phyloP scores from a whole-genome alignment of 2,113 vertebrate species.

The Benitochromis conjunctus region DNA sequence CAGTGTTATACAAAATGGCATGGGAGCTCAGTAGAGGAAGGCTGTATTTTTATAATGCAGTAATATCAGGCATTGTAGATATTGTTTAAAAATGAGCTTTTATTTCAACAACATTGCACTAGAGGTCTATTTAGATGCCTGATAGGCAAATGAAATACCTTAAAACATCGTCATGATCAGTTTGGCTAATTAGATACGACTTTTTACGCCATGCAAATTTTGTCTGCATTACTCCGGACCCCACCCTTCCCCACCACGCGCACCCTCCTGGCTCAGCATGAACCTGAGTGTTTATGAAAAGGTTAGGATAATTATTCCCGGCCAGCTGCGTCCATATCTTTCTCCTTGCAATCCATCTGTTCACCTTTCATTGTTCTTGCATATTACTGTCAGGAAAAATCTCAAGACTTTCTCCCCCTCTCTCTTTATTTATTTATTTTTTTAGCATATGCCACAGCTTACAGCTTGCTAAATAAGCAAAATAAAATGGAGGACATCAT shows the following conservation, averaged over 20 bases:
- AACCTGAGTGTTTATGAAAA: constrained; percentile 18
- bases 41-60: background rate
- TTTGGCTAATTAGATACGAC: background rate
- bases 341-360: constrained; percentile 19
- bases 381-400: background rate
- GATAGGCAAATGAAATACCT: background rate
- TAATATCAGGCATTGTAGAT: background rate
- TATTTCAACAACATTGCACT: background rate
- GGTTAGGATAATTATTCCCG: constrained; percentile 33
- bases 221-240: background rate
- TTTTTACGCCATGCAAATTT: constrained; percentile 18
- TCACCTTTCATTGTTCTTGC: background rate
- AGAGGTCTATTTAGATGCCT: background rate
- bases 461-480: background rate
- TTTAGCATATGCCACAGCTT: background rate
- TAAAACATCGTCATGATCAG: background rate
- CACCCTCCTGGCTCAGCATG: background rate
- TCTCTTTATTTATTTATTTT: too few species aligned
- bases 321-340: constrained; percentile 15
- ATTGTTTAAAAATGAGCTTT: background rate
- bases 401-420: too few species aligned
- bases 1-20: background rate
- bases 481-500: background rate
- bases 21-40: background rate
- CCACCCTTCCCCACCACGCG: background rate